Evolutionary conservation across 1,140 invertebrate species (phyloP), one percentile per base, ranked within the genome.

Genomic region (Pemphigus obesinymphae): DNA sequence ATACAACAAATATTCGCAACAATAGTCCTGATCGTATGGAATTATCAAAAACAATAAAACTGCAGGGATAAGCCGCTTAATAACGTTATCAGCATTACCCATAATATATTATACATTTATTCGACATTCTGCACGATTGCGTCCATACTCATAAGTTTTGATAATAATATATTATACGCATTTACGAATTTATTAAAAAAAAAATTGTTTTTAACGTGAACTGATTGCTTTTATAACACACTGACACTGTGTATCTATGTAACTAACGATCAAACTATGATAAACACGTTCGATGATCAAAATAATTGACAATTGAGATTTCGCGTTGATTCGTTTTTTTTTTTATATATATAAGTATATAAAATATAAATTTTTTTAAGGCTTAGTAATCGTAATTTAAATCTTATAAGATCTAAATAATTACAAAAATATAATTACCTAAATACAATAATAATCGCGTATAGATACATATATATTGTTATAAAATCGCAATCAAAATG

Each of bases 21-120:
- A 73, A 73, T 73, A 73, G 8, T 31, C 23, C 40, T 13, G 40
- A 70, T 70, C 40, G 26, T 50, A 58, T 29, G n/a, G 26, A 73
- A 50, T 73, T 31, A 73, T 20, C 45, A 31, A 50, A 73, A 50
- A 73, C 43, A 50, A 73, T 73, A 73, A n/a, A 73, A 50, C 45
- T 48, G 26, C 29, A 50, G 70, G 70, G 70, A 73, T 73, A 73
- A 73, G 70, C 70, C 8, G 3, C 70, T 73, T 73, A 73, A 31
- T 48, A 29, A 10, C 26, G 70, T 73, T 73, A 73, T 73, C 70
- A 45, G 15, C 45, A 50, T 31, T 17, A 31, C 43, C 70, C 70
- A 73, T 31, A 61, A 31, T 61, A 23, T 53, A 55, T 45, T 11
- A 11, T 45, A 45, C 43, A 43, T 23, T n/a, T n/a, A 70, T 37